Conservation (phyloP, 1,140 invertebrate genomes). For the Nasonia vitripennis region DNA sequence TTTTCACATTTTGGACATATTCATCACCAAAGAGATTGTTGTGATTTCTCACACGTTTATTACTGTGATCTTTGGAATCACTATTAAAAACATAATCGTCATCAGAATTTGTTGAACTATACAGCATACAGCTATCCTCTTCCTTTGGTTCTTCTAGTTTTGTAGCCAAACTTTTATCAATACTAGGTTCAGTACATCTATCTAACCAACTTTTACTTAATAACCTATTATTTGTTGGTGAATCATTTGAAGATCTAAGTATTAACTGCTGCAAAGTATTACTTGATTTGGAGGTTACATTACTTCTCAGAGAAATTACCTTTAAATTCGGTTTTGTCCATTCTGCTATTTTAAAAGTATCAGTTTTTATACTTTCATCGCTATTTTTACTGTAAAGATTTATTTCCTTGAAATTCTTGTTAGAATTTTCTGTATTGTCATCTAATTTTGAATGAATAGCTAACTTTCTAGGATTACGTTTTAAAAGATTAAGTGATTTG, state of each 20-base stretch:
- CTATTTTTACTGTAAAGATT: neutral
- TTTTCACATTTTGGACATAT: neutral
- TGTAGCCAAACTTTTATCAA: conserved; percentile 37
- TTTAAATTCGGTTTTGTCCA: neutral
- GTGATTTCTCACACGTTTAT: conserved; percentile 67
- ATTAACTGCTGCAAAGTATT: conserved; percentile 70
- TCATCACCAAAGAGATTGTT: conserved; percentile 38
- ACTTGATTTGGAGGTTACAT: conserved; percentile 59
- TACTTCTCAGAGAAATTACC: neutral
- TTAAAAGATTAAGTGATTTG: conserved; percentile 79
- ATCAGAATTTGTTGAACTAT: conserved; percentile 63
- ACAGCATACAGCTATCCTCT: neutral
- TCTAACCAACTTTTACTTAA: conserved; percentile 77
- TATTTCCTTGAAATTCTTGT: conserved; percentile 28
- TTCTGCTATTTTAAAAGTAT: neutral
- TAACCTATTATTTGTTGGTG: conserved; percentile 62
- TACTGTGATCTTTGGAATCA: conserved; percentile 78
- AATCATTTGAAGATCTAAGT: conserved; percentile 42
- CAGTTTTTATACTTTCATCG: neutral
- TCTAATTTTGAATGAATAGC: conserved; percentile 66
- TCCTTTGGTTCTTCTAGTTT: neutral
- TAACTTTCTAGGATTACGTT: conserved; percentile 86
- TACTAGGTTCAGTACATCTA: conserved; percentile 66
- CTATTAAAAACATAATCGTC: conserved; percentile 81
- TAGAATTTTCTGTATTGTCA: conserved; percentile 56